A percentile compares a stretch with the other conserved stretches of the same genome.
phyloP scores from a whole-genome alignment of 2,113 vertebrate genomes.

The Podarcis muralis region DNA sequence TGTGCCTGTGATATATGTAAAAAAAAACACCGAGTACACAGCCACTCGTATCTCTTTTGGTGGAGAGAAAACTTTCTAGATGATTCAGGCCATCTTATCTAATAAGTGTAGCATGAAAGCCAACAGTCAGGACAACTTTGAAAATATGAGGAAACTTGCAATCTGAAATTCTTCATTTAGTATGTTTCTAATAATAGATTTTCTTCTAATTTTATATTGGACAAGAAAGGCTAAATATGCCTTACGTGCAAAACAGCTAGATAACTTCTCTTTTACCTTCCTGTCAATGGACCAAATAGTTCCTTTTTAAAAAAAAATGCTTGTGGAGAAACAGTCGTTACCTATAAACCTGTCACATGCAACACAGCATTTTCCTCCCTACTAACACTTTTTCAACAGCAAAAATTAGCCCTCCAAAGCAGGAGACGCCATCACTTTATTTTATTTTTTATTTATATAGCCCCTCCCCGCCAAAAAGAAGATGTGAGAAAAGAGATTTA shows the following conservation, averaged over 20 bases:
- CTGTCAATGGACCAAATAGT: neutral
- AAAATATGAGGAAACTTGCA: neutral
- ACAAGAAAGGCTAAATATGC: neutral
- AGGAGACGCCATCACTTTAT: slow-evolving; percentile 30
- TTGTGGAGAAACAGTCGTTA: neutral
- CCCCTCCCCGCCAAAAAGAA: neutral
- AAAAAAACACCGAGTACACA: neutral
- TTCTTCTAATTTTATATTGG: neutral
- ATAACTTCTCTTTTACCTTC: neutral
- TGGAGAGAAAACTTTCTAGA: neutral
- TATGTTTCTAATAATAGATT: neutral
- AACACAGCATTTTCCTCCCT: slow-evolving; percentile 7
- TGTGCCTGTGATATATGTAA: neutral
- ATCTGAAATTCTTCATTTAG: neutral
- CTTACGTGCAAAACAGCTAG: neutral
- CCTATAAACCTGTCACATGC: neutral
- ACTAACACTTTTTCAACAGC: neutral
- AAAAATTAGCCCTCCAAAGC: slow-evolving; percentile 22
- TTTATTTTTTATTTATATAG: neutral
- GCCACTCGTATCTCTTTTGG: neutral
- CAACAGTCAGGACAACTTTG: rapidly evolving
- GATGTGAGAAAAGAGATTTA: neutral
- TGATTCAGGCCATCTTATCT: neutral
- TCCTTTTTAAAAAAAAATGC: neutral
- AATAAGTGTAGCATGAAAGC: neutral